phyloP scores from a whole-genome alignment of 2,797 vertebrate genomes.

The Phalloptychus januarius region DNA sequence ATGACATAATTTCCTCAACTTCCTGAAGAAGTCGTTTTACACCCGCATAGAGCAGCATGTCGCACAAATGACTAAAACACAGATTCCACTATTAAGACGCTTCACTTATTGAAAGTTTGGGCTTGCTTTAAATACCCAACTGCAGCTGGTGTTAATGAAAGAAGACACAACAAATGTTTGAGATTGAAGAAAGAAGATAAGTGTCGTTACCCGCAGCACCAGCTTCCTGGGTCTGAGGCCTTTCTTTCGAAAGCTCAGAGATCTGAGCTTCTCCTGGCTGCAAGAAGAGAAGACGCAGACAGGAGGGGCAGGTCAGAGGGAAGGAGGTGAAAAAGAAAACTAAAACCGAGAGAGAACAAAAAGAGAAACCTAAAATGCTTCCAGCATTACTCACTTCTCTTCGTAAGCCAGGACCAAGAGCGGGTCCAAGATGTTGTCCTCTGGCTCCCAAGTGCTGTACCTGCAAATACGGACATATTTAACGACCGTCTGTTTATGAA shows the following conservation, averaged over 20 bases:
- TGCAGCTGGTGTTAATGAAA: neutral
- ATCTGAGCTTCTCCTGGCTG: conserved; percentile 94
- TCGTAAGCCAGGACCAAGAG: conserved; percentile 96
- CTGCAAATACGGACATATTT: conserved; percentile 73
- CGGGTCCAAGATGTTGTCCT: conserved; percentile 98
- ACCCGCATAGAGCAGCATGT: neutral
- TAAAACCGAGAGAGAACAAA: conserved; percentile 8
- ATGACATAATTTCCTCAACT: neutral
- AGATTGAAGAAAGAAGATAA: conserved; percentile 11
- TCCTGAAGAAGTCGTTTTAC: neutral
- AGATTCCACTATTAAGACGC: neutral
- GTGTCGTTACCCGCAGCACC: conserved; percentile 88
- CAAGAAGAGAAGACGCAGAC: conserved; percentile 14
- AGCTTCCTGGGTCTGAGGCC: conserved; percentile 94
- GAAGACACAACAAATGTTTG: conserved; percentile 5
- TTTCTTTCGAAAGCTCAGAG: conserved; percentile 93
- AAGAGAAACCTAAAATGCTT: conserved; percentile 7
- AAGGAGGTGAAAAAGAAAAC: conserved; percentile 4
- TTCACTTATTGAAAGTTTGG: neutral
- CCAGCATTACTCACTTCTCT: conserved; percentile 88
- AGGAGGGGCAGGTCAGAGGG: conserved; percentile 12
- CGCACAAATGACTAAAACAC: neutral
- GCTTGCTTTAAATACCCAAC: neutral
- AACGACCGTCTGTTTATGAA: neutral
- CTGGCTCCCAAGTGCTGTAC: conserved; percentile 99